Conservation (phyloP, 2,888 invertebrate species). For the Panopea generosa region DNA sequence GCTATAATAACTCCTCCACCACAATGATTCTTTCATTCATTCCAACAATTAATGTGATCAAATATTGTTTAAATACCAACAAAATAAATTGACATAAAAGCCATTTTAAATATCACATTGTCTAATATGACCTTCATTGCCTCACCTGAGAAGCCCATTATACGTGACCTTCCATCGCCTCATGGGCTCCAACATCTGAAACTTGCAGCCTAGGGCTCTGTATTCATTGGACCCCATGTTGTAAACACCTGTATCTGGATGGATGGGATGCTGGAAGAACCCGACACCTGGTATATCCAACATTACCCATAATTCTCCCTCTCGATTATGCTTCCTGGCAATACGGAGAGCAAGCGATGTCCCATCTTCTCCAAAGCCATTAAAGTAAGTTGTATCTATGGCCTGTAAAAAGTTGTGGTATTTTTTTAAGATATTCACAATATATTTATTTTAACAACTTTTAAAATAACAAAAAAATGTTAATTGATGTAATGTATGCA, state of each 20-base stretch:
- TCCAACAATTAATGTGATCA: too few species aligned
- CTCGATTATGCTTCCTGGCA: constrained; percentile 86
- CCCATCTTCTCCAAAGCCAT: constrained; percentile 87
- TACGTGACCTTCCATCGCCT: constrained; percentile 89
- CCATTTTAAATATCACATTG: too few species aligned
- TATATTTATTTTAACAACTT: too few species aligned
- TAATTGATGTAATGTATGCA: too few species aligned
- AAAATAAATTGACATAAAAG: too few species aligned
- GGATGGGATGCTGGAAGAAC: constrained; percentile 86
- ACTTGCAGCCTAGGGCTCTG: constrained; percentile 86
- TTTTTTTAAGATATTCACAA: too few species aligned
- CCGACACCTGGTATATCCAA: constrained; percentile 85
- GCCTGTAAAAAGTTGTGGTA: constrained; percentile 84
- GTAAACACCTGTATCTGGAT: constrained; percentile 87
- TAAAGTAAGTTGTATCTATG: constrained; percentile 86
- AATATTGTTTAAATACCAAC: too few species aligned
- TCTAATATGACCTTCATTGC: too few species aligned
- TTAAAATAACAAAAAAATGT: too few species aligned
- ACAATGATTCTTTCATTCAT: too few species aligned
- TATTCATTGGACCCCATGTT: constrained; percentile 80
- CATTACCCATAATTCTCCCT: constrained; percentile 88
- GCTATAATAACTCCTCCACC: too few species aligned
- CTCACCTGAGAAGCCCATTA: constrained; percentile 89
- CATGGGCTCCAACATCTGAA: constrained; percentile 89
- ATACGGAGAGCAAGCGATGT: constrained; percentile 87